A percentile compares a stretch with the other conserved stretches of the same genome.
Evolutionary conservation across 2,113 vertebrate species (phyloP).

Genomic region (Vicugna pacos): DNA sequence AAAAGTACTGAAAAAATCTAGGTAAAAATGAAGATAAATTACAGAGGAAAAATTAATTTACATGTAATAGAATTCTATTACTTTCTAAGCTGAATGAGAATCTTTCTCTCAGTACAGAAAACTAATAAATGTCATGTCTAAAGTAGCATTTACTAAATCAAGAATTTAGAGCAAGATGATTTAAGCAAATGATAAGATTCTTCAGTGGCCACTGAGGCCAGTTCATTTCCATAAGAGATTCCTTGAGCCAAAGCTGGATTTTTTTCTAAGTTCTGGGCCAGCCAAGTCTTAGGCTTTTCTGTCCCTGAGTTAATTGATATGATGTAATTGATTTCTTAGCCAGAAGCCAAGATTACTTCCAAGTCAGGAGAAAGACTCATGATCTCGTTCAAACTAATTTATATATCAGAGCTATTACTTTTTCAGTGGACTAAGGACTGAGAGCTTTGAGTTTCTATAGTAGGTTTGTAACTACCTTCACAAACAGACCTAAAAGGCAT

Average conservation of each 20-base stretch:
- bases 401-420: constrained; percentile 26
- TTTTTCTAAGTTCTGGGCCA: constrained; percentile 28
- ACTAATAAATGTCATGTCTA: neutral
- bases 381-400: constrained; percentile 54
- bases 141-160: neutral
- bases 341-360: constrained; percentile 68
- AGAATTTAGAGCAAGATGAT: constrained; percentile 22
- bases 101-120: neutral
- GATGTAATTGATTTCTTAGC: constrained; percentile 71
- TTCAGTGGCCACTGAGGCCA: constrained; percentile 11
- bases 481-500: neutral
- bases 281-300: constrained; percentile 55
- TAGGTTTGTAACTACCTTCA: neutral
- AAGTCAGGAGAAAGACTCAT: constrained; percentile 62
- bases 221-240: constrained; percentile 10
- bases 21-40: constrained; percentile 1
- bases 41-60: neutral
- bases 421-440: neutral
- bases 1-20: neutral
- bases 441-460: neutral
- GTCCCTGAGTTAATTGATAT: constrained; percentile 73
- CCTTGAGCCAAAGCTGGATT: constrained; percentile 23
- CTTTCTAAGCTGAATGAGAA: constrained; percentile 29
- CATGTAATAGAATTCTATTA: neutral
- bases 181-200: constrained; percentile 44